Evolutionary conservation across 64 coral and sea anemone species (phyloP), one percentile per base, ranked within the genome.

Genomic region (Astreopora myriophthalma): DNA sequence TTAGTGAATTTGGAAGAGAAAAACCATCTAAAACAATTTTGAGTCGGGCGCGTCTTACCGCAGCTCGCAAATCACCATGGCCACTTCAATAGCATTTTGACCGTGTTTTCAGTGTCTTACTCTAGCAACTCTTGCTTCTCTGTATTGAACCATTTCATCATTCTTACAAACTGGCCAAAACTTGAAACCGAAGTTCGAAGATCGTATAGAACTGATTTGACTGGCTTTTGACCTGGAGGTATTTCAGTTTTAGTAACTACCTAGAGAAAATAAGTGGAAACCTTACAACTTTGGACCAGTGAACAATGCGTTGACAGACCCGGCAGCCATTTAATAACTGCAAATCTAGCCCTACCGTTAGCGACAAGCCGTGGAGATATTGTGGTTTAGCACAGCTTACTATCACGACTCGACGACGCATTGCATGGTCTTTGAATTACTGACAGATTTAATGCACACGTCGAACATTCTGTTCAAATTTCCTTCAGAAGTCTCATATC

Each of bases 341-440:
- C 32, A 62, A 83, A 83, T 58, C 34, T 63, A 55, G 51, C 79
- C 32, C 79, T 83, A 64, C 79, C 33, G 79, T 83, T 83, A 63
- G 32, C 79, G 79, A 83, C 79, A 64, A 83, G 79, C 52, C 32
- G 33, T 11, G 48, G 28, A 34, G 19, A 80, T 60, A 60, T 64
- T 58, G 57, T 24, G 57, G 52, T 38, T 63, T 83, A 63, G 61
- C 52, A 37, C 52, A 63, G 37, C 26, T 33, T 34, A 31, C 13
- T 78, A 23, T 78, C 28, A 78, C 44, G 72, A 38, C 24, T 78
- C 44, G 40, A 10, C 74, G 48, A 80, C 76, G 48, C 76, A 58
- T 8, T 12, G 12, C 24, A 8, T 16, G 46, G 42, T 57, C 3
- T 58, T 57, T 32, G 5, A 33, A 79, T 20, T 48, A 28, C 3